Evolutionary conservation across 2,888 invertebrate genomes (phyloP).

Genomic region (Deilephila elpenor): DNA sequence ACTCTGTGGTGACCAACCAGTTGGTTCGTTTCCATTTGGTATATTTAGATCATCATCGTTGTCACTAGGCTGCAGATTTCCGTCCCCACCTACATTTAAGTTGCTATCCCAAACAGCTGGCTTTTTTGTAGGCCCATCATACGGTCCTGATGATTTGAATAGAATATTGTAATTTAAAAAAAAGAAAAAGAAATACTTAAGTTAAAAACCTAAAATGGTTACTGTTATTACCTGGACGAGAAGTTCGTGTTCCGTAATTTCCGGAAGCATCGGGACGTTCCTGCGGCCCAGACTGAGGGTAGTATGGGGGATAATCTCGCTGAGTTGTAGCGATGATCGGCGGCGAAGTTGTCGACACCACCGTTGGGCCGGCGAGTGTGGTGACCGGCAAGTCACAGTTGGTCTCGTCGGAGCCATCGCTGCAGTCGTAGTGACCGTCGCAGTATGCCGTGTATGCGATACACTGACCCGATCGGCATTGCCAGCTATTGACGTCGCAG

Average conservation of each 20-base stretch:
- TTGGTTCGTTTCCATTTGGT: neutral
- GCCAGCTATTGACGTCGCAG: conserved; percentile 87
- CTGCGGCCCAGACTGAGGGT: neutral
- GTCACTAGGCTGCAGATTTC: neutral
- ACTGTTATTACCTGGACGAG: conserved; percentile 1
- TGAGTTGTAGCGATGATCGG: conserved; percentile 10
- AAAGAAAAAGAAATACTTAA: neutral
- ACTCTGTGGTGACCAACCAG: neutral
- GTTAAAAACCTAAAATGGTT: neutral
- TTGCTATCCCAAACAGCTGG: neutral
- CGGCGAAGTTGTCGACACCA: neutral
- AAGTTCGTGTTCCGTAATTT: no score
- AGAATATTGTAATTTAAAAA: conserved; percentile 13
- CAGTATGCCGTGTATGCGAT: conserved; percentile 86
- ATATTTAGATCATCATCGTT: neutral
- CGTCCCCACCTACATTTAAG: conserved; percentile 9
- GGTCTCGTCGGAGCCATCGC: conserved; percentile 88
- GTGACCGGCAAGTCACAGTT: conserved; percentile 68
- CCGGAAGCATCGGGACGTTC: neutral
- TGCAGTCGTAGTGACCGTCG: conserved; percentile 86
- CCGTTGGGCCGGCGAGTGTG: no score
- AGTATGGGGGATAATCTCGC: neutral
- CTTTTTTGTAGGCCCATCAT: conserved; percentile 16
- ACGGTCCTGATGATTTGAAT: conserved; percentile 26
- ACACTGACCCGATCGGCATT: conserved; percentile 88